Evolutionary conservation across 2,113 vertebrate species (phyloP), one percentile per base, ranked within the genome.

Genomic region (Electrona antarctica): DNA sequence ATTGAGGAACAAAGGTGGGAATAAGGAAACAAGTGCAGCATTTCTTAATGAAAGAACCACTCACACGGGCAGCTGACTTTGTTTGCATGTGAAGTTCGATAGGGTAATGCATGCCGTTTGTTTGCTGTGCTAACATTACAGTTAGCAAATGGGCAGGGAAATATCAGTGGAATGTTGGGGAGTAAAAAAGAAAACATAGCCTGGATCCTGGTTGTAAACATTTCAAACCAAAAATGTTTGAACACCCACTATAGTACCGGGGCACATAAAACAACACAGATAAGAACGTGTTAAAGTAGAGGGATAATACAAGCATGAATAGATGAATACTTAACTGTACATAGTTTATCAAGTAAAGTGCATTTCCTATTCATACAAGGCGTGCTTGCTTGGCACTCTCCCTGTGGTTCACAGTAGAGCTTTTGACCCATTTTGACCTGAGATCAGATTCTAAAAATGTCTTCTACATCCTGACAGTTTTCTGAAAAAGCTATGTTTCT

Each of bases 131-230:
- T 69, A 13, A 63, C 51, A 54, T 65, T 47, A 21, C 7, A 46
- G 49, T 59, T 76, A 71, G 51, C 33, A 55, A 15, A 61, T 46
- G 9, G 13, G 15, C 8, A 28, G 21, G 21, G 59, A 64, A 57
- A 52, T 3, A 72, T 67, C 47, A 10, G 15, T 33, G 54, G 48
- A 71, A 50, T 61, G 60, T 83, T 63, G 49, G 29, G 63, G 60
- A 69, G 67, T 21, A 55, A 62, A 87, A 83, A 81, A 4, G 52
- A 62, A 87, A 83, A 81, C 67, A 55, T 69, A n/a, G 60, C 15
- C 64, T 71, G 75, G 56, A 85, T 71, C 59, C 74, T 60, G 11
- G 46, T 5, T 59, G 28, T 67, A 64, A 78, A 78, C 47, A 49
- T 46, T 69, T 73, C 74, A 69, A 78, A 71, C 66, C 8, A 6